Evolutionary conservation across 2,888 invertebrate species (phyloP), one percentile per base, ranked within the genome.

Genomic region (Agrilus mali): DNA sequence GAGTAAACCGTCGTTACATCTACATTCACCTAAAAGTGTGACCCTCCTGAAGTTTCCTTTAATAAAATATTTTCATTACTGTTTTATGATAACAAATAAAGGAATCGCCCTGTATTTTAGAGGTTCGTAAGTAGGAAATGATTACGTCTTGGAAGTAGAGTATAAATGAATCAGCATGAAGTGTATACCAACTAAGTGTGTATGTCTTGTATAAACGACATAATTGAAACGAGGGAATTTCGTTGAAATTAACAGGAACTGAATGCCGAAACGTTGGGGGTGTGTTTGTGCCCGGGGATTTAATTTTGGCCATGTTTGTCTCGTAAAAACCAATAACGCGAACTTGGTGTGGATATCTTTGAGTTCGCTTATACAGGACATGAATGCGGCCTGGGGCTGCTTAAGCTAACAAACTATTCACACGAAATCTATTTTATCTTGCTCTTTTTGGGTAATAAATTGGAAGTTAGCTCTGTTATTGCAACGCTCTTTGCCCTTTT

Each of bases 221-320:
- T 48, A 48, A 48, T 48, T 47, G 51, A 45, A 44, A 43, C 47
- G 53, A 50, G 49, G 49, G 54, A 57, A 59, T 56, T 54, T 52
- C 50, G 52, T 50, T 56, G 54, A 61, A 63, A 65, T 65, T 65
- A 65, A 60, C 58, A 55, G 56, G 60, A 65, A 65, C 65, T 65
- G 65, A 64, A 65, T 63, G 64, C 61, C 62, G 65, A 65, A 64
- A 65, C 64, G 64, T 64, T 64, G 61, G 61, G 59, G 53, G 59
- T 58, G 61, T 60, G 60, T 61, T 60, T 58, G 53, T 60, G 64
- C 64, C 61, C 52, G 55, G 57, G 65, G 64, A 64, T 64, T 65
- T 64, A 65, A 65, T 65, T 65, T 65, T 60, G 63, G 54, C 60
- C 64, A 64, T 65, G 65, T 65, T 65, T 65, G 61, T 61, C 64